phyloP scores from a whole-genome alignment of 2,113 vertebrate genomes.

The Podocnemis expansa region DNA sequence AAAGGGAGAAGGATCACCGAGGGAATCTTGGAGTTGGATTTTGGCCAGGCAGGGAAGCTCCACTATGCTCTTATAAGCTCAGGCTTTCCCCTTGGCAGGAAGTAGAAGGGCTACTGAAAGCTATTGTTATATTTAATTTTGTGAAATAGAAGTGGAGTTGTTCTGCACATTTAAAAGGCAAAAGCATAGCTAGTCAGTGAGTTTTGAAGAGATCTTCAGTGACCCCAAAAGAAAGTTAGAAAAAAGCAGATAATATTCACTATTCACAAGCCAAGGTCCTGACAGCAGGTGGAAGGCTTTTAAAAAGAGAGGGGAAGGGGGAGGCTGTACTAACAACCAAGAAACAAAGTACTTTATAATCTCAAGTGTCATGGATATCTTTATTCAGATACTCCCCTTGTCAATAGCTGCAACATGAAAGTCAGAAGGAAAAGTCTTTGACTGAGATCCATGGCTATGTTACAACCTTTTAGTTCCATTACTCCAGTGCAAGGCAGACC shows the following conservation, averaged over 20 bases:
- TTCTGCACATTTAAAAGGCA: background rate
- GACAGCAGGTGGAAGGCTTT: background rate
- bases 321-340: background rate
- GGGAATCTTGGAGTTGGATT: background rate
- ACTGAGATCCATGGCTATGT: rapidly evolving
- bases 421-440: rapidly evolving
- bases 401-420: background rate
- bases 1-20: background rate
- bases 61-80: background rate
- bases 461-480: background rate
- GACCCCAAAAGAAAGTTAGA: background rate
- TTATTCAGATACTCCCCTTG: background rate
- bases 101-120: background rate
- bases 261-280: background rate
- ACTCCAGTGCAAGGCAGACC: background rate
- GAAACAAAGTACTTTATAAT: background rate
- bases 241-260: background rate
- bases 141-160: background rate
- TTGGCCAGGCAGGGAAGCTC: background rate
- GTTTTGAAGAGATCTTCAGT: background rate
- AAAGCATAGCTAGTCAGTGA: background rate
- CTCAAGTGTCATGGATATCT: background rate
- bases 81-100: background rate
- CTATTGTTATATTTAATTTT: background rate
- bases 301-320: too few species aligned